These are phyloP conservation scores for Sorex maritimensis DNA, from an alignment of 2,797 vertebrate genomes.

Conservation along the genomic window DNA sequence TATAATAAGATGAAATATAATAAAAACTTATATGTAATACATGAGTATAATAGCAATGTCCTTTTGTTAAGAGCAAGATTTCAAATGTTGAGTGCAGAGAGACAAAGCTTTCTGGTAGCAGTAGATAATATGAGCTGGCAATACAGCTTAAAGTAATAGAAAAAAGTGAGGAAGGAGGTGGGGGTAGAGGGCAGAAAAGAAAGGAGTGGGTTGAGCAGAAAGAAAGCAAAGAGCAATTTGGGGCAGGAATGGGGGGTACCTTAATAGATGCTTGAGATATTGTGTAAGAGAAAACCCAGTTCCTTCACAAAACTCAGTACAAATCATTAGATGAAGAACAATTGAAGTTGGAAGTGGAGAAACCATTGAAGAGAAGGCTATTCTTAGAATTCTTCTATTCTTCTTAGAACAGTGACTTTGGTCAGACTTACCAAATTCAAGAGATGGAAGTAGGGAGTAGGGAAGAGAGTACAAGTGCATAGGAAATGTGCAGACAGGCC, in stretches of 20 bases:
- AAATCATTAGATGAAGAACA: background rate
- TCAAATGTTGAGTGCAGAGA: conserved; percentile 4
- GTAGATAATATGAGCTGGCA: conserved; percentile 33
- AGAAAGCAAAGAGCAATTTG: background rate
- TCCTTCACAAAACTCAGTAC: background rate
- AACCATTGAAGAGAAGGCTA: background rate
- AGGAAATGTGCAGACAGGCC: background rate
- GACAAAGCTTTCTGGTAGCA: conserved; percentile 37
- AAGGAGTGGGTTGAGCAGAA: background rate
- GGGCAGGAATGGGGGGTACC: too few species aligned
- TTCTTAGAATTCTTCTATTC: background rate
- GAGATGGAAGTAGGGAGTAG: background rate
- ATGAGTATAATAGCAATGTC: background rate
- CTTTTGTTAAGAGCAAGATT: conserved; percentile 13
- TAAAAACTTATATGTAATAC: background rate
- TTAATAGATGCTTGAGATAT: conserved; percentile 11
- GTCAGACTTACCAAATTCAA: conserved; percentile 43
- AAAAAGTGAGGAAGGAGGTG: background rate
- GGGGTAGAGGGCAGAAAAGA: background rate
- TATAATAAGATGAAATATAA: conserved; percentile 9
- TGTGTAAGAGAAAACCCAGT: conserved; percentile 12
- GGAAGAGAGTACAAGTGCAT: background rate
- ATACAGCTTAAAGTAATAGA: conserved; percentile 25
- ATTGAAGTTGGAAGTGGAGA: conserved; percentile 38
- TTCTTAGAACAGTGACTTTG: background rate